Conservation (phyloP, 92 coral and sea anemone genomes). For the Montipora capitata region DNA sequence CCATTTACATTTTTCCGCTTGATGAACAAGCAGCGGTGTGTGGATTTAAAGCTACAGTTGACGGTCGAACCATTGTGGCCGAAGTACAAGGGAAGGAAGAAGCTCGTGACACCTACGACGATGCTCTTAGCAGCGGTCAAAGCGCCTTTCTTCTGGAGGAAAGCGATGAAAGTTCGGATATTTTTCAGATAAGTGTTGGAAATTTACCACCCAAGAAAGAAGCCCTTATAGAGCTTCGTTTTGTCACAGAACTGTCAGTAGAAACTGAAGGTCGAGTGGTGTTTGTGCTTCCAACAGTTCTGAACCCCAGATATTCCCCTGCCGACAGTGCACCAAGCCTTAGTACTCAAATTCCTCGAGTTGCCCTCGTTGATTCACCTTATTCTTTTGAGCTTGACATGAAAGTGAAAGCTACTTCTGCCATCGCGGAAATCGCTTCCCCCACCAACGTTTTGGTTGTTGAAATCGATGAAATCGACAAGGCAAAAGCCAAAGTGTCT, state of each 20-base stretch:
- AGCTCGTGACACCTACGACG: slow-evolving; percentile 88
- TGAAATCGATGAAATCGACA: slow-evolving; percentile 58
- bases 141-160: slow-evolving; percentile 91
- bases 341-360: slow-evolving; percentile 64
- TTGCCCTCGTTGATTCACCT: slow-evolving; percentile 74
- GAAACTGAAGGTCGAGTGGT: slow-evolving; percentile 87
- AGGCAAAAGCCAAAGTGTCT: slow-evolving; percentile 59
- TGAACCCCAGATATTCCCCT: slow-evolving; percentile 91
- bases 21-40: slow-evolving; percentile 88
- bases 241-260: slow-evolving; percentile 89
- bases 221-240: slow-evolving; percentile 81
- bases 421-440: slow-evolving; percentile 82
- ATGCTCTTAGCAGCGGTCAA: slow-evolving; percentile 88
- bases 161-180: slow-evolving; percentile 90
- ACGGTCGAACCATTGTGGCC: slow-evolving; percentile 90
- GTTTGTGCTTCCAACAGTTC: slow-evolving; percentile 88
- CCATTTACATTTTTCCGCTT: slow-evolving; percentile 84
- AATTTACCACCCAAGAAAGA: slow-evolving; percentile 90
- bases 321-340: slow-evolving; percentile 63
- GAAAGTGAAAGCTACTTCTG: slow-evolving; percentile 79
- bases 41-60: slow-evolving; percentile 91
- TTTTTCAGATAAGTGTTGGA: slow-evolving; percentile 88
- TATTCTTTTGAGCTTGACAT: slow-evolving; percentile 81
- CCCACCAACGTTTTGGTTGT: slow-evolving; percentile 77
- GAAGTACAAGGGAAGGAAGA: slow-evolving; percentile 90